phyloP scores from a whole-genome alignment of 2,113 vertebrate genomes.

The Arizona elegans region DNA sequence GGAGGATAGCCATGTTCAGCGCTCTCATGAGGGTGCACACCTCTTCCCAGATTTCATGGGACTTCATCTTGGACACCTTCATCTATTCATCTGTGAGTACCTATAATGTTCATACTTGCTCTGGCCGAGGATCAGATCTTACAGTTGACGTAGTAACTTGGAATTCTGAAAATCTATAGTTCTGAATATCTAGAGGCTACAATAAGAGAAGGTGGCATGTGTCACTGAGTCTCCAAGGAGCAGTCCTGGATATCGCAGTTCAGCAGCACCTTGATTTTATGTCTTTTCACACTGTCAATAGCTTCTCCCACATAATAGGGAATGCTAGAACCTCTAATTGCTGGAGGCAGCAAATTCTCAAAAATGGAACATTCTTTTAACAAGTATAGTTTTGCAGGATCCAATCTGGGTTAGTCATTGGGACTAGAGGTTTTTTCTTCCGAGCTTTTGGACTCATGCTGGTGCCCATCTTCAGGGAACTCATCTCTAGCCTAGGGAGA shows the following conservation, averaged over 20 bases:
- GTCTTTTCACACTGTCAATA: neutral
- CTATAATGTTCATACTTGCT: accelerated
- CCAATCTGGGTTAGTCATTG: neutral
- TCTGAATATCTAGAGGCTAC: neutral
- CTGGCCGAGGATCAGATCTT: neutral
- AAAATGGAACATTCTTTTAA: neutral
- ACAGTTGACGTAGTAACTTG: neutral
- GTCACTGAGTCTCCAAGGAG: neutral
- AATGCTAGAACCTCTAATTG: neutral
- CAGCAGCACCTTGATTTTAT: neutral
- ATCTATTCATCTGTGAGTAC: conserved; percentile 62
- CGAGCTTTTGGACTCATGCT: neutral
- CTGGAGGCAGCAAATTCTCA: neutral
- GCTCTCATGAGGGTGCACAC: conserved; percentile 47
- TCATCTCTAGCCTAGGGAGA: neutral
- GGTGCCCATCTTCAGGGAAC: neutral
- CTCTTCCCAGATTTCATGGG: conserved; percentile 39
- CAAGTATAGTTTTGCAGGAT: neutral
- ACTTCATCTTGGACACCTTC: conserved; percentile 18
- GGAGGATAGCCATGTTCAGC: conserved; percentile 24
- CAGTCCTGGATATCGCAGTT: neutral
- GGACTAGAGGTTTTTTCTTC: too few species aligned
- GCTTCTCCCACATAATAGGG: neutral
- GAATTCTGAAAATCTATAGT: neutral
- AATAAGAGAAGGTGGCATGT: neutral